These are phyloP conservation scores for Phortica magna DNA, from an alignment of 2,888 invertebrate species.

Conservation along the genomic window DNA sequence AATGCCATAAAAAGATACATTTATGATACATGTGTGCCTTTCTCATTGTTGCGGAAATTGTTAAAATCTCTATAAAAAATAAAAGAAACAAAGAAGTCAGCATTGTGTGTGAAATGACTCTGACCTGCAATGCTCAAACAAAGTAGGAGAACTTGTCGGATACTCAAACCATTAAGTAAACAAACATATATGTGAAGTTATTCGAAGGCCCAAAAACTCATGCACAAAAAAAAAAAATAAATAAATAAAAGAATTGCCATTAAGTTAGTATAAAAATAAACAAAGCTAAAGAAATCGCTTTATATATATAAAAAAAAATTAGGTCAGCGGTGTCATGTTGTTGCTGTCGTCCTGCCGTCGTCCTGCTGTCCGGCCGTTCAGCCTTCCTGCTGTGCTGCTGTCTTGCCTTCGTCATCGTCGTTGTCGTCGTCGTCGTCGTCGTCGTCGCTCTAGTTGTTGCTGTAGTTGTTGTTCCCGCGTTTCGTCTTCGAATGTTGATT, in stretches of 20 bases:
- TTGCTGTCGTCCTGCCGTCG: constrained; percentile 42
- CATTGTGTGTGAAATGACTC: neutral
- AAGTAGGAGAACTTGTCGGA: no score
- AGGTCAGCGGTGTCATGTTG: constrained; percentile 9
- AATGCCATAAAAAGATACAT: no score
- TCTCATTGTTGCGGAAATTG: constrained; percentile 11
- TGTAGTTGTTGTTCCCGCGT: neutral
- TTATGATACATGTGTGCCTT: neutral
- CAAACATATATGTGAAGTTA: neutral
- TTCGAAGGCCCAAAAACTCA: neutral
- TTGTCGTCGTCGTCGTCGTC: neutral
- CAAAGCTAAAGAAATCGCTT: neutral
- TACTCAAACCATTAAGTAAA: no score
- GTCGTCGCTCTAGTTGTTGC: no score
- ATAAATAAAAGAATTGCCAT: neutral
- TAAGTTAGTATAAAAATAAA: neutral
- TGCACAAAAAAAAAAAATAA: neutral
- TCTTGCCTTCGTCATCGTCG: neutral
- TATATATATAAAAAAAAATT: neutral
- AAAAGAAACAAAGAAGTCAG: neutral
- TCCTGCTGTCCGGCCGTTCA: constrained; percentile 41
- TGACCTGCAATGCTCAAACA: no score
- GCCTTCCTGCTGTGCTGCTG: constrained; percentile 55
- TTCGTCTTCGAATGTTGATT: constrained; percentile 60
- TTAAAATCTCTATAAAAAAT: neutral